Base-by-base conservation (phyloP, 2,113 vertebrate species). In the Aix galericulata region DNA sequence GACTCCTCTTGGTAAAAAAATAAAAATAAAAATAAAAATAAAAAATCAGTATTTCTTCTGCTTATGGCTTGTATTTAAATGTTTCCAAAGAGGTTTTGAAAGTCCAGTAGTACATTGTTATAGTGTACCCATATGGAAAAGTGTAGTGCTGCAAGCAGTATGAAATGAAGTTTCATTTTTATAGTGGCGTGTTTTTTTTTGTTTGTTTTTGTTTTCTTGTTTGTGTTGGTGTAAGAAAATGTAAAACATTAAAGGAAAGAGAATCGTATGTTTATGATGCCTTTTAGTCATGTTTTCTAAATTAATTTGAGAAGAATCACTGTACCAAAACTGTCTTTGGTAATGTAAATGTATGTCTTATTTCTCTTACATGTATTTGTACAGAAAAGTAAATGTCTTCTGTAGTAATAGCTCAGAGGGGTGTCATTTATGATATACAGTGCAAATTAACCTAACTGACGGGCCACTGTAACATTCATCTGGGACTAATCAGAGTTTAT, bases 381-480 rank as follows among this genome's bases (percentile, higher is more conserved):
- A 58, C 10, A 11, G 69, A 94, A 79, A 62, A 58, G 44, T 89
- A 74, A 55, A 73, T 21, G 42, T 85, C 27, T 80, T 92, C 50
- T 93, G 32, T 63, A 48, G 14, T 92, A 88, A 79, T 74, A 69
- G 66, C 88, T 92, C 69, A 80, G 40, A 72, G 64, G 60, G 86
- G 91, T 95, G 85, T 90, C 74, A n/a, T 94, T 95, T 97, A 73
- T 91, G 92, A 94, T 97, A 95, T 82, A 95, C 34, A 75, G 88
- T 95, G 94, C 92, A 95, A 91, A 96, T 97, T 91, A 96, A 92
- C 80, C 91, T 77, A 66, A 88, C 86, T 97, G 83, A 88, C 76
- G 82, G 66, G 94, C 85, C 90, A 91, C 52, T 91, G 38, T 44
- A 91, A 59, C 84, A 75, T 73, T 96, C 76, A 60, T 92, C 95